Evolutionary conservation across 2,888 invertebrate genomes (phyloP).

Genomic region (Antitype chi): DNA sequence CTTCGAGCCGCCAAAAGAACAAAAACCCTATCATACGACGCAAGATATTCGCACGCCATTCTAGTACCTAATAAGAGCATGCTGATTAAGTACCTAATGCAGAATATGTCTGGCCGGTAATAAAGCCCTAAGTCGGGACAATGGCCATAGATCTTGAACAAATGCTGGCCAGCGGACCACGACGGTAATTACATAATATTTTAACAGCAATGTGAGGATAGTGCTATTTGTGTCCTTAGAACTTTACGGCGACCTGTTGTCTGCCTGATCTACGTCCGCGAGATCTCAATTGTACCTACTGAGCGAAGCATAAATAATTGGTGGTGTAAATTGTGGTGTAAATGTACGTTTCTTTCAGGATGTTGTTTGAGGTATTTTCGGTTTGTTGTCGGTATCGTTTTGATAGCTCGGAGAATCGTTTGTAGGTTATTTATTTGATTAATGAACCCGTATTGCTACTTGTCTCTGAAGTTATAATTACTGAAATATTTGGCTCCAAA

Average conservation of each 20-base stretch:
- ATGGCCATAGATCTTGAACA: constrained; percentile 61
- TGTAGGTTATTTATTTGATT: background rate
- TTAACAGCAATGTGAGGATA: constrained; percentile 71
- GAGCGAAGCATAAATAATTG: background rate
- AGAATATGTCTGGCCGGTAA: constrained; percentile 62
- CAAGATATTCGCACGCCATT: constrained; percentile 17
- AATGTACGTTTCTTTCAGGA: background rate
- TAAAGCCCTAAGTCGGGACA: constrained; percentile 64
- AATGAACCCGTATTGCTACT: background rate
- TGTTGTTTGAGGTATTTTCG: constrained; percentile 12
- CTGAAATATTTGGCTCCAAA: background rate
- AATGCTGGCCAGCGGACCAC: constrained; percentile 44
- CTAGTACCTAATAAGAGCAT: constrained; percentile 46
- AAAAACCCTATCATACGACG: background rate
- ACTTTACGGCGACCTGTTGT: constrained; percentile 67
- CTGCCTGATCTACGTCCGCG: constrained; percentile 57
- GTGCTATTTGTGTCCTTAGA: constrained; percentile 68
- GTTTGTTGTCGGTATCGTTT: background rate
- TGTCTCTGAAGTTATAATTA: background rate
- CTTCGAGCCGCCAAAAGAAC: background rate
- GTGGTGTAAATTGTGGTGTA: background rate
- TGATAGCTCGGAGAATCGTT: background rate
- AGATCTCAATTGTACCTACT: constrained; percentile 49
- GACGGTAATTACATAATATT: constrained; percentile 79
- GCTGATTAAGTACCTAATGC: constrained; percentile 50